phyloP scores from a whole-genome alignment of 2,888 invertebrate genomes.

The Polyploca ridens region DNA sequence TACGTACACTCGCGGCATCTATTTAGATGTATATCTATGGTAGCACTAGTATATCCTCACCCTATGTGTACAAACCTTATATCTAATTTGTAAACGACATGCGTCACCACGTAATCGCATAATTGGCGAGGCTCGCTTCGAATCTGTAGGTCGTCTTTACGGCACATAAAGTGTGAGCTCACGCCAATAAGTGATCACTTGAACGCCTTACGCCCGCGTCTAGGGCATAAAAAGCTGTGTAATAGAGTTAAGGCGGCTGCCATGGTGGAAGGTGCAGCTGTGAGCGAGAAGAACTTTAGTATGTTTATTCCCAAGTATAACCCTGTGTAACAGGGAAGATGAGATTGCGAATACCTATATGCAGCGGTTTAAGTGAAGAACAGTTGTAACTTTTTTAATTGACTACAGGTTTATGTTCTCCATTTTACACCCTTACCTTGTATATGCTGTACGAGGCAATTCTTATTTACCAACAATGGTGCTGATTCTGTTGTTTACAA shows the following conservation, averaged over 20 bases:
- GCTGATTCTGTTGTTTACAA: too few species aligned
- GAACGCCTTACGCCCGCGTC: slow-evolving; percentile 26
- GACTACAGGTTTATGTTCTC: too few species aligned
- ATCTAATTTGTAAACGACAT: slow-evolving; percentile 38
- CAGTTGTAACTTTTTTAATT: too few species aligned
- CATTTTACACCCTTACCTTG: too few species aligned
- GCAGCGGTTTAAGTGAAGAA: too few species aligned
- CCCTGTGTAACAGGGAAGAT: too few species aligned
- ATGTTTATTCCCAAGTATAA: too few species aligned
- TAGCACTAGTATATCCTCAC: not conserved
- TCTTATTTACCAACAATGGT: too few species aligned
- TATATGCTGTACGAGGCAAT: too few species aligned
- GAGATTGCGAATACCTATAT: too few species aligned
- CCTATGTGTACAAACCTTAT: not conserved
- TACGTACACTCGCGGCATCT: too few species aligned
- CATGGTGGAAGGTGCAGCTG: not conserved
- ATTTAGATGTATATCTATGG: too few species aligned
- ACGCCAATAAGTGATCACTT: slow-evolving; percentile 59
- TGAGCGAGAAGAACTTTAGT: not conserved
- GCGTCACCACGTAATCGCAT: slow-evolving; percentile 44
- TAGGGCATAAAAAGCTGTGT: slow-evolving; percentile 35
- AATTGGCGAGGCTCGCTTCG: slow-evolving; percentile 38
- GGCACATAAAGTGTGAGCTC: slow-evolving; percentile 50
- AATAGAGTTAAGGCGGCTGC: slow-evolving; percentile 24
- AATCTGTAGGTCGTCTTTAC: slow-evolving; percentile 53